Percentiles rank a stretch among this genome's conserved stretches.
phyloP scores from a whole-genome alignment of 2,888 invertebrate species.

The Vanessa cardui region DNA sequence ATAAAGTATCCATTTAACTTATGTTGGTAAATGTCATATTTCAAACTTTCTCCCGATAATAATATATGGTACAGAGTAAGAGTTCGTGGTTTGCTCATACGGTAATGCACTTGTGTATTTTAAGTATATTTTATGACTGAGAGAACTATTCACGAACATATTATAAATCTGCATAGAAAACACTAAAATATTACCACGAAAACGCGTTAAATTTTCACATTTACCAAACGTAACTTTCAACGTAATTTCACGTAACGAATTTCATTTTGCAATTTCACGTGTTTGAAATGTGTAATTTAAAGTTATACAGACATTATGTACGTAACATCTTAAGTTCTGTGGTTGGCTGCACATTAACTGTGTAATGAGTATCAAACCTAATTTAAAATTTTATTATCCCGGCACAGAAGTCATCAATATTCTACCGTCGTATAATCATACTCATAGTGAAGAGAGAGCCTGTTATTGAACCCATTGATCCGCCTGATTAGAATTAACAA shows the following conservation, averaged over 20 bases:
- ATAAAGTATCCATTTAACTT: conserved; percentile 5
- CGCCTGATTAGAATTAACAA: no score
- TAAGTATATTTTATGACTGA: conserved; percentile 26
- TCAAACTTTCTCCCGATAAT: conserved; percentile 31
- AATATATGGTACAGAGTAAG: conserved; percentile 25
- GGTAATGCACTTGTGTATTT: conserved; percentile 24
- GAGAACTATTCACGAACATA: conserved; percentile 12
- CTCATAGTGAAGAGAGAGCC: no score
- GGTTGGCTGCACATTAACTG: no score
- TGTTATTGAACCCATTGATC: no score
- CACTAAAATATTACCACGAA: conserved; percentile 8
- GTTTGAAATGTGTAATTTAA: no score
- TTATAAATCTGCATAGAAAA: conserved; percentile 11
- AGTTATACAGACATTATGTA: no score
- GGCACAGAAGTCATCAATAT: no score
- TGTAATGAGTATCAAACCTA: no score
- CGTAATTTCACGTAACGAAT: background rate
- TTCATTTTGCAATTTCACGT: background rate
- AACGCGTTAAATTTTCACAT: conserved; percentile 4
- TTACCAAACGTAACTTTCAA: background rate
- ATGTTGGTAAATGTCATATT: conserved; percentile 21
- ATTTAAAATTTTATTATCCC: no score
- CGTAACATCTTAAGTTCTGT: no score
- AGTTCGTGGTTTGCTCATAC: conserved; percentile 31
- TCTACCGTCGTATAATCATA: no score